These are phyloP conservation scores for Lepus timidus DNA, from an alignment of 2,113 vertebrate species.

Conservation along the genomic window DNA sequence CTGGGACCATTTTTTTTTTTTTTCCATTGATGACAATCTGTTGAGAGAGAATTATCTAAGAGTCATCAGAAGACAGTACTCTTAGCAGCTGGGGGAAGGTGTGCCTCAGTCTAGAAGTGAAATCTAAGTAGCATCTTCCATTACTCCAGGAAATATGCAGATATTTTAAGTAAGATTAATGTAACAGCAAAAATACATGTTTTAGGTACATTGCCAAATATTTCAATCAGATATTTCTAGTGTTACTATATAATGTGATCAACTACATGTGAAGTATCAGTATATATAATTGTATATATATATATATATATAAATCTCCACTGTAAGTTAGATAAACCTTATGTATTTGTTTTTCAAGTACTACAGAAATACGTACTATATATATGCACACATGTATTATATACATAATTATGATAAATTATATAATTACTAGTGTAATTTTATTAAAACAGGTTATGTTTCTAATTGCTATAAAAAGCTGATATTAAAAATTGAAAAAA, in stretches of 20 bases:
- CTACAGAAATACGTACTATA: not conserved
- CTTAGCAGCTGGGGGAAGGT: not conserved
- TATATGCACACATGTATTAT: not conserved
- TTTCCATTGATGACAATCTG: not conserved
- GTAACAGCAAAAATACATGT: not conserved
- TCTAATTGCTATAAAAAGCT: constrained; percentile 23
- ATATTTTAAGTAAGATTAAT: not conserved
- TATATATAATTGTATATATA: not conserved
- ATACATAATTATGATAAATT: not conserved
- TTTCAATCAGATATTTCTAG: not conserved
- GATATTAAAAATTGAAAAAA: constrained; percentile 19
- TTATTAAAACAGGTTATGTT: not conserved
- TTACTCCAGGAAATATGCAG: not conserved
- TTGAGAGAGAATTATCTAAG: not conserved
- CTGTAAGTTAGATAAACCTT: not conserved
- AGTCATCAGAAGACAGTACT: not conserved
- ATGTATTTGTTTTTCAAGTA: constrained; percentile 13
- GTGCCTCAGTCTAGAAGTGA: not conserved
- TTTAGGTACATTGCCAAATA: not conserved
- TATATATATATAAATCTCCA: not conserved
- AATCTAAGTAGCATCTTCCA: not conserved
- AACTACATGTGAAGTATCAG: not conserved
- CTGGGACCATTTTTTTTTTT: not conserved
- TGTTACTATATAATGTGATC: not conserved
- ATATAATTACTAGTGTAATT: not conserved